These are phyloP conservation scores for Apocrypta bakeri DNA, from an alignment of 1,140 invertebrate genomes.

Conservation along the genomic window DNA sequence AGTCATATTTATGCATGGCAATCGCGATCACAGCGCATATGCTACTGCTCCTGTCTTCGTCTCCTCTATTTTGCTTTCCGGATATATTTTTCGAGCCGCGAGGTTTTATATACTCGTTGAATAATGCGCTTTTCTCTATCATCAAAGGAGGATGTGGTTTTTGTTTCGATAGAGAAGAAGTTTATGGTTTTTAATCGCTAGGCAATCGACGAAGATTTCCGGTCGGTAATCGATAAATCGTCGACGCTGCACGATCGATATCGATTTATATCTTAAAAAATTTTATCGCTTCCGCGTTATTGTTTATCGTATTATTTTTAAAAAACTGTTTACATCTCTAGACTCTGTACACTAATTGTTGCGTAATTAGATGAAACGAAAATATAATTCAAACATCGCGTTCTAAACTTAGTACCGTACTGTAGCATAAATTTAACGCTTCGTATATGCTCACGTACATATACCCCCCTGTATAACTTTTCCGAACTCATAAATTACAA, in stretches of 20 bases:
- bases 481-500: no score
- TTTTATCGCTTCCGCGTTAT: not conserved
- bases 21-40: not conserved
- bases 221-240: not conserved
- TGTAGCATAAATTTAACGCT: no score
- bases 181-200: not conserved
- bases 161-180: not conserved
- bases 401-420: no score
- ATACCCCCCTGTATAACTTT: no score
- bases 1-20: slow-evolving; percentile 33
- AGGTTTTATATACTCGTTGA: not conserved
- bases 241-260: not conserved
- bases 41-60: not conserved
- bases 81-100: not conserved
- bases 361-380: no score
- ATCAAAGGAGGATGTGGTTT: not conserved
- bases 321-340: no score
- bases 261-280: not conserved
- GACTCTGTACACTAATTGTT: no score
- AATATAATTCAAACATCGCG: no score
- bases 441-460: no score
- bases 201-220: not conserved
- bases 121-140: not conserved
- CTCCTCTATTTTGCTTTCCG: not conserved
- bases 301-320: not conserved